Evolutionary conservation across 2,113 vertebrate species (phyloP), one percentile per base, ranked within the genome.

Genomic region (Halichoerus grypus): DNA sequence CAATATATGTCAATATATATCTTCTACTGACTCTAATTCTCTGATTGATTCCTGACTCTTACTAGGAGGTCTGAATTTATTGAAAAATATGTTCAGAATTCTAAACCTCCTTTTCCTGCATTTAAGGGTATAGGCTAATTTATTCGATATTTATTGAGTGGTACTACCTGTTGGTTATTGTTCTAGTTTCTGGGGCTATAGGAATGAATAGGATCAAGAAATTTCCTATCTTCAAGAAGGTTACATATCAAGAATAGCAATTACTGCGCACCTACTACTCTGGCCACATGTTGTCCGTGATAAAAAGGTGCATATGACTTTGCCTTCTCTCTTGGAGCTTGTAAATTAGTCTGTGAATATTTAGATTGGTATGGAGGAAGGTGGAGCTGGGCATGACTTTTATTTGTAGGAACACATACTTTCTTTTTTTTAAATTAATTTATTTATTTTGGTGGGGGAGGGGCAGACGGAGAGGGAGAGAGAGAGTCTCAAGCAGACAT

Each of bases 381-480:
- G 7, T 79, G 59, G 42, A 46, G 26, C 5, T 92, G n/a, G 53
- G 14, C n/a, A 72, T 61, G 61, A 89, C 26, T 83, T 89, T 92
- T 71, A 85, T 84, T 85, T 89, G 36, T 86, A 82, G 65, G 24
- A 91, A 91, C 80, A 59, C 67, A 51, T 77, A 39, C 61, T 80
- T 71, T 96, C 46, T 97, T 39, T 71, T 36, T 71, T 21, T 10
- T 1, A 26, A 59, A 26, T 57, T 57, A 63, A 63, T 63, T 26
- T 13, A 63, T 63, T 63, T 12, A 63, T 63, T 63, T 63, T 28
- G 61, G 24, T 61, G 61, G 26, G 26, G 61, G 11, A 28, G 11
- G 61, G 10, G 61, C 61, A 63, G 24, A 21, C 2, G 55, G 19
- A 57, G 55, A 61, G 24, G 59, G 24, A 63, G 61, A 28, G 61